Base-by-base conservation (phyloP, 2,888 invertebrate genomes). In the Pristionchus fissidentatus region DNA sequence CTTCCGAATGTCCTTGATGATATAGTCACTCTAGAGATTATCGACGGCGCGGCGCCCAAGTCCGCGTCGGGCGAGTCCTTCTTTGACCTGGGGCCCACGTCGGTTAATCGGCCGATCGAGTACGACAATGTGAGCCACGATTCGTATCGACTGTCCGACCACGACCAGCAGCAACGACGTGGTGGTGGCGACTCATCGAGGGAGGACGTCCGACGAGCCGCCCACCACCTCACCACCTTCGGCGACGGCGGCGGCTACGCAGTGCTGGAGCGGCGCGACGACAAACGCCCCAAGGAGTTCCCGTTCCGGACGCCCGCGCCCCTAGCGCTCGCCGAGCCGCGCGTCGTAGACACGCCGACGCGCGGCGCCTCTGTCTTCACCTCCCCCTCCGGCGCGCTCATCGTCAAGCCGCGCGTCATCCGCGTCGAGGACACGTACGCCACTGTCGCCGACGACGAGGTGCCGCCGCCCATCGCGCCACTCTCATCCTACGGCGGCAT, bases 1-100 rank as follows among this genome's bases (percentile, higher is more conserved):
- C 85, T 92, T 60, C 92, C 92, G 41, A 92, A 92, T 85, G 92
- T 92, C 3, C 84, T 91, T 26, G 91, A 91, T 84, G 90, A 90
- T 66, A 82, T 91, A 32, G 84, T 90, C n/a, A 85, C 43, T 85
- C 86, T 8, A 43, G 66, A 19, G n/a, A 46, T 15, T 8, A 32
- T 66, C 35, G 66, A 43, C 26, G 84, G 86, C 13, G 85, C 87
- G 35, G 89, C 89, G 15, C 89, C 89, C 4, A 91, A 91, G 79
- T 88, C 88, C 5, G 86, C 87, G 0, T 89, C 90, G 70, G 92
- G 92, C 32, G 91, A 91, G 52, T 90, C 90, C 57, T 92, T 92
- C 85, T 86, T 88, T 62, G 88, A 90, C 19, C n/a, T n/a, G n/a
- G n/a, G n/a, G n/a, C n/a, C n/a, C n/a, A n/a, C n/a, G n/a, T n/a